Evolutionary conservation across 2,113 vertebrate genomes (phyloP).

Genomic region (Chamaea fasciata): DNA sequence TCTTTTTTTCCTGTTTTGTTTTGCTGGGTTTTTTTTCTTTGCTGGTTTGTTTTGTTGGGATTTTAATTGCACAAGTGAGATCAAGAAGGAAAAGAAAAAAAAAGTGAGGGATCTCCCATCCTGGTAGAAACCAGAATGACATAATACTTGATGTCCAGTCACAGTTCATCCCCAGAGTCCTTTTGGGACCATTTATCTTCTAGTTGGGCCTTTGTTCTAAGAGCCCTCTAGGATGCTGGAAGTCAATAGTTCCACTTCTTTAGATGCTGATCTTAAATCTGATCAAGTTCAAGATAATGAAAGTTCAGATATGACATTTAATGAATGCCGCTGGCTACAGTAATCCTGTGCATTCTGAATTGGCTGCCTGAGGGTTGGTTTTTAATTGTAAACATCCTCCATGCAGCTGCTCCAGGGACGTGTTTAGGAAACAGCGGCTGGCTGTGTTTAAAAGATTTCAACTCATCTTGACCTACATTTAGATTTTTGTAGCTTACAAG

Average conservation of each 20-base stretch:
- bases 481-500: constrained; percentile 20
- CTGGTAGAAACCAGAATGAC: not conserved
- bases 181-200: not conserved
- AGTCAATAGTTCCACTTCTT: not conserved
- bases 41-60: not conserved
- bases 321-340: not conserved
- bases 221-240: not conserved
- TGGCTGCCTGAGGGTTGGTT: not conserved
- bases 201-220: not conserved
- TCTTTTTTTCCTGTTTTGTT: not conserved
- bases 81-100: not conserved
- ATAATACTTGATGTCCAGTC: not conserved
- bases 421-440: constrained; percentile 31
- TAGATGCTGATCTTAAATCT: not conserved
- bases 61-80: not conserved
- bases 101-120: not conserved
- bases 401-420: not conserved
- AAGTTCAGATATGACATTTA: not conserved
- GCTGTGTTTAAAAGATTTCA: constrained; percentile 33
- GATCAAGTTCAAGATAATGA: not conserved
- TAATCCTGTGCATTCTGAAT: not conserved
- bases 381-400: constrained; percentile 50
- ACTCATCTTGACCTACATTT: constrained; percentile 33
- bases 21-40: not conserved
- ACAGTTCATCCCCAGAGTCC: not conserved